Base-by-base conservation (phyloP, 1,140 invertebrate genomes). In the Brachionus angularis region DNA sequence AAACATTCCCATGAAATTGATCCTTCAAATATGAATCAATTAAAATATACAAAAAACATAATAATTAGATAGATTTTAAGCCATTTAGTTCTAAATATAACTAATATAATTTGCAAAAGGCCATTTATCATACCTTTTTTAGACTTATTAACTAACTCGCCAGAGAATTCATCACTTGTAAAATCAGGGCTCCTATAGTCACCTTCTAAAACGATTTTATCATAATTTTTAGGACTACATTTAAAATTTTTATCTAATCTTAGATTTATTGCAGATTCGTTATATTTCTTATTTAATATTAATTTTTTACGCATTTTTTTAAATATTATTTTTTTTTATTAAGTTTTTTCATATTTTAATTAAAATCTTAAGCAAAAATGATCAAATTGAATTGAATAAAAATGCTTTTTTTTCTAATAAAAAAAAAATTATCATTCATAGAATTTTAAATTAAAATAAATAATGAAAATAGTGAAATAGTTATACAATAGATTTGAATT, bases 1-100 rank as follows among this genome's bases (percentile, higher is more conserved):
- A 67, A 5, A 31, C 62, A 67, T 36, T 67, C 62, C 62, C 62
- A 67, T 2, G 62, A 47, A 2, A 67, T 67, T 2, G 44, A 33
- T n/a, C 44, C 62, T 67, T 47, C 29, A 42, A 27, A 44, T 49
- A n/a, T 64, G 39, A 42, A 42, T n/a, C n/a, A n/a, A n/a, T n/a
- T n/a, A n/a, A n/a, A n/a, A n/a, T n/a, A n/a, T n/a, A n/a, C n/a
- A n/a, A n/a, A n/a, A n/a, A n/a, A n/a, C n/a, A n/a, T n/a, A n/a
- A n/a, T n/a, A n/a, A n/a, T n/a, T n/a, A n/a, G n/a, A n/a, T n/a
- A n/a, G n/a, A n/a, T n/a, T n/a, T n/a, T n/a, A n/a, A n/a, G n/a
- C n/a, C n/a, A n/a, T n/a, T n/a, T n/a, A n/a, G n/a, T n/a, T n/a
- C n/a, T n/a, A n/a, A n/a, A n/a, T n/a, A n/a, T n/a, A n/a, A n/a